Percentiles rank a stretch among this genome's conserved stretches.
These are phyloP conservation scores for Heterohyrax brucei DNA, from an alignment of 2,797 vertebrate species.

Conservation along the genomic window DNA sequence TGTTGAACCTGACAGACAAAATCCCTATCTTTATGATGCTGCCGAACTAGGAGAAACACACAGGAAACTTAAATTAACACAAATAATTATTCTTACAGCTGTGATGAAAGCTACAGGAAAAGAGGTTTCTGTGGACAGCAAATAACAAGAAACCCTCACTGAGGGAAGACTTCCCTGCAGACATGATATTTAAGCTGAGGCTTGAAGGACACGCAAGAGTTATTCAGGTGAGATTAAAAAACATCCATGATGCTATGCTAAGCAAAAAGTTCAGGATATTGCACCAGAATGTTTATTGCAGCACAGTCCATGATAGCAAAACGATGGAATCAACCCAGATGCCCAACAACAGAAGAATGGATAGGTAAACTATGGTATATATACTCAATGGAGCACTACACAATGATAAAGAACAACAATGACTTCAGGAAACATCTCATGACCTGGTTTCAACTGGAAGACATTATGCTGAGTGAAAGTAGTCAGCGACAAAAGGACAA, in stretches of 20 bases:
- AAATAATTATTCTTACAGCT: slow-evolving; percentile 46
- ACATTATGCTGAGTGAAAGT: too few relatives aligned
- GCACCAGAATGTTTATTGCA: too few relatives aligned
- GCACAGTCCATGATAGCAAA: too few relatives aligned
- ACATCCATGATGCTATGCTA: slow-evolving; percentile 29
- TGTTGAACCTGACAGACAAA: slow-evolving; percentile 10
- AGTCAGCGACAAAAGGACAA: too few relatives aligned
- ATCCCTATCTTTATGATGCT: slow-evolving; percentile 39
- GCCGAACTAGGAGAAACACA: slow-evolving; percentile 28
- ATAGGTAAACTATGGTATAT: too few relatives aligned
- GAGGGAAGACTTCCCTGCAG: not conserved
- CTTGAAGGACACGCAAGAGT: slow-evolving; percentile 36
- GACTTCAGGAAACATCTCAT: too few relatives aligned
- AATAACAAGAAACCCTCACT: not conserved
- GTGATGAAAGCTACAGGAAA: slow-evolving; percentile 1
- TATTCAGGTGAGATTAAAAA: slow-evolving; percentile 22
- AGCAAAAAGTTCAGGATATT: not conserved
- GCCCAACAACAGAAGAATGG: too few relatives aligned
- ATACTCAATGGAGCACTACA: too few relatives aligned
- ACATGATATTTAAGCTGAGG: slow-evolving; percentile 31
- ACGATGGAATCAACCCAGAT: too few relatives aligned
- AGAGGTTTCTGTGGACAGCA: slow-evolving; percentile 11
- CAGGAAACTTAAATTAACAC: slow-evolving; percentile 38
- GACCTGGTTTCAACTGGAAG: too few relatives aligned
- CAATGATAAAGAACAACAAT: too few relatives aligned